Evolutionary conservation across 1,140 invertebrate species (phyloP).

Genomic region (Spodoptera litura): DNA sequence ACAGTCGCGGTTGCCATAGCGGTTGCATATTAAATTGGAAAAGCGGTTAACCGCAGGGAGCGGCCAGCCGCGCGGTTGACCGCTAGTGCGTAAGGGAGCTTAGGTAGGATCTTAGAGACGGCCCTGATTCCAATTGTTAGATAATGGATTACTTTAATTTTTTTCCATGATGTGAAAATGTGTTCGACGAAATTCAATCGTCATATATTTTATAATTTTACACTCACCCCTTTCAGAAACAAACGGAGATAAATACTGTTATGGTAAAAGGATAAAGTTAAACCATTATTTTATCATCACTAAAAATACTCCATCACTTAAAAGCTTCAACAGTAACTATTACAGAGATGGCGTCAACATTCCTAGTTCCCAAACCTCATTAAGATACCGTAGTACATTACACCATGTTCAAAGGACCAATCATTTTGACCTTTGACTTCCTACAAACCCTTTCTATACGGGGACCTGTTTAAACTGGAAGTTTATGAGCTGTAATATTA

Average conservation of each 20-base stretch:
- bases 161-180: too few relatives aligned
- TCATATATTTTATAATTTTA: too few relatives aligned
- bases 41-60: too few relatives aligned
- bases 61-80: too few relatives aligned
- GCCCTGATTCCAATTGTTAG: too few relatives aligned
- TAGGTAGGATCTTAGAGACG: too few relatives aligned
- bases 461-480: constrained; percentile 1
- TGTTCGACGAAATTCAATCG: too few relatives aligned
- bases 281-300: constrained; percentile 28
- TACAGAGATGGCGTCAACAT: constrained; percentile 47
- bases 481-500: constrained; percentile 8
- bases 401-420: neutral
- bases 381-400: constrained; percentile 47
- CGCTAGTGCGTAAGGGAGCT: too few relatives aligned
- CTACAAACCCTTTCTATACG: neutral
- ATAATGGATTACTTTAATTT: too few relatives aligned
- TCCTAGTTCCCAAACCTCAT: constrained; percentile 46
- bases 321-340: constrained; percentile 34
- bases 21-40: too few relatives aligned
- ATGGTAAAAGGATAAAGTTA: neutral
- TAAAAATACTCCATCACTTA: constrained; percentile 34
- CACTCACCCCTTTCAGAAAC: neutral
- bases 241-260: neutral
- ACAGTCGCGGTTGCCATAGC: too few relatives aligned
- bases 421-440: constrained; percentile 15